phyloP scores from a whole-genome alignment of 2,113 vertebrate species.

The Ciconia stormi region DNA sequence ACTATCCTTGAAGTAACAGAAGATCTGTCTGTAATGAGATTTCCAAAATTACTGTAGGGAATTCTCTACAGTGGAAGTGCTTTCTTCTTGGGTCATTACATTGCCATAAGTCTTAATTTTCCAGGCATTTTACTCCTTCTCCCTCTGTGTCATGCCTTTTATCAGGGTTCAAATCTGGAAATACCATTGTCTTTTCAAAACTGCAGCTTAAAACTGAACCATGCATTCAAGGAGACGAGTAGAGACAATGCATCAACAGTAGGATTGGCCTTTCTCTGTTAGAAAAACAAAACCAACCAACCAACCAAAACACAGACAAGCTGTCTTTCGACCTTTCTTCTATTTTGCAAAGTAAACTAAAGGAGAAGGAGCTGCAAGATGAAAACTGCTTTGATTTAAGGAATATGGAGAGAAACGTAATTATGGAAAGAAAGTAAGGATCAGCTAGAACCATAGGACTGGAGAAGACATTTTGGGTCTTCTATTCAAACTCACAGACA shows the following conservation, averaged over 20 bases:
- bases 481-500: background rate
- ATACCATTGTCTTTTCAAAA: slow-evolving; percentile 30
- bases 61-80: slow-evolving; percentile 59
- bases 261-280: background rate
- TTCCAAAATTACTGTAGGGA: slow-evolving; percentile 68
- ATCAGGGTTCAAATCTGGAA: slow-evolving; percentile 52
- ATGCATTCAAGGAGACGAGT: background rate
- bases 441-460: background rate
- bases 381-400: background rate
- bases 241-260: background rate
- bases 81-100: slow-evolving; percentile 68
- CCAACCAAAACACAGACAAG: background rate
- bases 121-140: slow-evolving; percentile 66
- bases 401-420: background rate
- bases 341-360: background rate
- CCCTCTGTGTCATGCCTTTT: slow-evolving; percentile 49
- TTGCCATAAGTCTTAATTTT: slow-evolving; percentile 69
- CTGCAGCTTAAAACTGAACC: background rate
- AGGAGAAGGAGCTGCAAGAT: background rate
- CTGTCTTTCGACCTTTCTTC: too few relatives aligned
- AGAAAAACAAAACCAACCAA: background rate
- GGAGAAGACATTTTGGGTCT: background rate
- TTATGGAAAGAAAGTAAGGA: background rate
- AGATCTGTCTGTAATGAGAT: slow-evolving; percentile 61
- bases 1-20: slow-evolving; percentile 64